phyloP scores from a whole-genome alignment of 2,888 invertebrate genomes.

The Noctua pronuba region DNA sequence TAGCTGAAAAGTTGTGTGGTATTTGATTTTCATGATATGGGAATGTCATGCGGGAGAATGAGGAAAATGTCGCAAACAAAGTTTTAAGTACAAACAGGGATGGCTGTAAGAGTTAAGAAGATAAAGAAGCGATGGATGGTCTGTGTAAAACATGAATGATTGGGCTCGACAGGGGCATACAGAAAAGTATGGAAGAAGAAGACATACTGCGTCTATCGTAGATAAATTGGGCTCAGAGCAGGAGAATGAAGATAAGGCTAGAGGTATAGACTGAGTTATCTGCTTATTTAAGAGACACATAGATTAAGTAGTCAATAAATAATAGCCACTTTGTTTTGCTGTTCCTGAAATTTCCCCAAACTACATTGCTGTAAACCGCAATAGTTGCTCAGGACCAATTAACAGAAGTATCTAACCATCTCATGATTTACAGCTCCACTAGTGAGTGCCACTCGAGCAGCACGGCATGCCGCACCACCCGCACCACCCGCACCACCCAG shows the following conservation, averaged over 20 bases:
- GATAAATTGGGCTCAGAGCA: not conserved
- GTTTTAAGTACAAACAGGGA: not conserved
- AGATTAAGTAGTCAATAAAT: not conserved
- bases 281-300: not conserved
- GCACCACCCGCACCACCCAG: conserved; percentile 78
- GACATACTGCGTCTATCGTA: not conserved
- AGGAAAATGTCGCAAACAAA: not conserved
- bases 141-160: not conserved
- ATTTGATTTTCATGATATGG: no score
- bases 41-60: not conserved
- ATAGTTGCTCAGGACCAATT: conserved; percentile 16
- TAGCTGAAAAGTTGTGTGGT: not conserved
- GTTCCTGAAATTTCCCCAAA: not conserved
- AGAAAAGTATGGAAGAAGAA: not conserved
- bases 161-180: not conserved
- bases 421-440: conserved; percentile 55
- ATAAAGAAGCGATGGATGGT: not conserved
- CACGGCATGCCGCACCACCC: conserved; percentile 68
- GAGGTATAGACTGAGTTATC: not conserved
- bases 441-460: conserved; percentile 60
- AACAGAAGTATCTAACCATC: conserved; percentile 59
- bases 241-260: not conserved
- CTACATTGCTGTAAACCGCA: not conserved
- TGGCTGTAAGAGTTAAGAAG: not conserved
- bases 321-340: not conserved